phyloP scores from a whole-genome alignment of 2,888 invertebrate species.

The Bugulina stolonifera region DNA sequence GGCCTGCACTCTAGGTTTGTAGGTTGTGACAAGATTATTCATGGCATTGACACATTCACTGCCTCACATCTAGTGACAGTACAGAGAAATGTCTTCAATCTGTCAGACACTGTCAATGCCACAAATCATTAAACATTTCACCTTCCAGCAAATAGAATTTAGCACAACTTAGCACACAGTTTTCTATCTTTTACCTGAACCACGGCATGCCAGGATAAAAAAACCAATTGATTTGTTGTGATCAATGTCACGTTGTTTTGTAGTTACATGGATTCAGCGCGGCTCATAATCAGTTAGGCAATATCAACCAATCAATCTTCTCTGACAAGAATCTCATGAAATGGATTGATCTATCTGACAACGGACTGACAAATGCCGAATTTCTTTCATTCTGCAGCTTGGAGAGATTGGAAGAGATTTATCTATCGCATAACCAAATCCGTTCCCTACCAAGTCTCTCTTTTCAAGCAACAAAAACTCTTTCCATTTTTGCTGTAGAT shows the following conservation, averaged over 20 bases:
- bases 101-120: too few relatives aligned
- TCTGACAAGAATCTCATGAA: slow-evolving; percentile 14
- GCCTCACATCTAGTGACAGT: too few relatives aligned
- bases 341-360: slow-evolving; percentile 8
- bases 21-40: too few relatives aligned
- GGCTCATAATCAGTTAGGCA: background rate
- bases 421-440: background rate
- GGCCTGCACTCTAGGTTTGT: too few relatives aligned
- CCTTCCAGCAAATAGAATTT: too few relatives aligned
- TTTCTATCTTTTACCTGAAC: too few relatives aligned
- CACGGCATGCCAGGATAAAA: too few relatives aligned
- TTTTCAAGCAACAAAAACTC: background rate
- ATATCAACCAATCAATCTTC: background rate
- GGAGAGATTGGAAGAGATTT: slow-evolving; percentile 2
- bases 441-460: background rate
- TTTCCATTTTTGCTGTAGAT: background rate
- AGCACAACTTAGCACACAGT: too few relatives aligned
- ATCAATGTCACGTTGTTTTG: background rate
- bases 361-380: background rate
- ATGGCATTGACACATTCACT: too few relatives aligned
- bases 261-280: slow-evolving; percentile 9
- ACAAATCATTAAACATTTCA: too few relatives aligned
- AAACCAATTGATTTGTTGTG: too few relatives aligned
- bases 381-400: background rate
- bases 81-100: too few relatives aligned